These are phyloP conservation scores for Agrochola lota DNA, from an alignment of 2,888 invertebrate genomes.

Conservation along the genomic window DNA sequence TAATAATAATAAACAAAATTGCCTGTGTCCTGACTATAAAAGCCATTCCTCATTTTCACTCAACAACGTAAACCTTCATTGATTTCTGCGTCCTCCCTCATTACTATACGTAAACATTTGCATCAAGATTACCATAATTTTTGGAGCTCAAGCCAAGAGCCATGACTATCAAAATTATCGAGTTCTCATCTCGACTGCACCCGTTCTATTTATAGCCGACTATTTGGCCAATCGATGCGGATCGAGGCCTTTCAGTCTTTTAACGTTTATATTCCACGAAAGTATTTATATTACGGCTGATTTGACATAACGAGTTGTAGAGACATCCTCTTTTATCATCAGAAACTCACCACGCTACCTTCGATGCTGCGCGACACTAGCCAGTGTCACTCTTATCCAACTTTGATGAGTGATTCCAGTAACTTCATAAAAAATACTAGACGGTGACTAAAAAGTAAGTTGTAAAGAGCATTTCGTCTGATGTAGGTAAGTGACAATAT, in stretches of 20 bases:
- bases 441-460: no score
- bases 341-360: no score
- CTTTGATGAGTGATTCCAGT: no score
- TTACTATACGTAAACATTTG: conserved; percentile 28
- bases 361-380: no score
- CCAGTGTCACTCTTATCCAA: no score
- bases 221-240: conserved; percentile 42
- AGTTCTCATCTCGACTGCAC: conserved; percentile 31
- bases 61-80: conserved; percentile 7
- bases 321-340: no score
- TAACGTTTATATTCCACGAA: not conserved
- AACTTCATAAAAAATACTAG: no score
- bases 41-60: conserved; percentile 12
- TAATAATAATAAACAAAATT: not conserved
- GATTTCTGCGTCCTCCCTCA: conserved; percentile 16
- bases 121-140: conserved; percentile 40
- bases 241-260: conserved; percentile 11
- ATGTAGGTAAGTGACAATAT: no score
- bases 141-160: conserved; percentile 32
- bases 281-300: not conserved
- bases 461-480: no score
- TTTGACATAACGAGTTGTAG: not conserved
- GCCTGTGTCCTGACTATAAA: not conserved
- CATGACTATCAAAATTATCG: conserved; percentile 37
- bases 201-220: conserved; percentile 34